A percentile compares a stretch with the other conserved stretches of the same genome.
phyloP scores from a whole-genome alignment of 2,113 vertebrate species.

The Neogale vison region DNA sequence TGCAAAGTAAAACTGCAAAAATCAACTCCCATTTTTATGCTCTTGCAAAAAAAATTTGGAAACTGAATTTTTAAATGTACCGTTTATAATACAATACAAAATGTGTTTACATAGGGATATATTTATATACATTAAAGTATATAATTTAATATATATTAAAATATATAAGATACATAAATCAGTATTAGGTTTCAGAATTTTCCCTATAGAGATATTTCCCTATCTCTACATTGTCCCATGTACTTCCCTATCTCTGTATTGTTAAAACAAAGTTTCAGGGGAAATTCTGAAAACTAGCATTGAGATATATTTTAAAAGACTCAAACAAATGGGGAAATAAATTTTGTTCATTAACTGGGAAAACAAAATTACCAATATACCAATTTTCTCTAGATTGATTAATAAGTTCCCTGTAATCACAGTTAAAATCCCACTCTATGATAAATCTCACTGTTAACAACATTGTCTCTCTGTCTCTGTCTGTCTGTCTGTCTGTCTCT shows the following conservation, averaged over 20 bases:
- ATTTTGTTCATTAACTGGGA: background rate
- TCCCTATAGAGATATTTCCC: background rate
- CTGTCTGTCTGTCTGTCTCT: accelerated
- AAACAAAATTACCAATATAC: background rate
- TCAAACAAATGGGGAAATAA: background rate
- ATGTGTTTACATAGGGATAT: background rate
- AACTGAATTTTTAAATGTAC: background rate
- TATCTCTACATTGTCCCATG: background rate
- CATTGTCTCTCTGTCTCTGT: background rate
- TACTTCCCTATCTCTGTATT: background rate
- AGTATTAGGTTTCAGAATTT: background rate
- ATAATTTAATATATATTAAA: background rate
- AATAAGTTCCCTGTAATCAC: background rate
- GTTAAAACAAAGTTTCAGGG: background rate
- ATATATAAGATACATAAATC: background rate
- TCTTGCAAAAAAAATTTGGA: background rate
- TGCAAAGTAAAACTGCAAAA: background rate
- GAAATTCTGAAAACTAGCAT: background rate
- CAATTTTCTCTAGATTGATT: background rate
- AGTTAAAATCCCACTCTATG: background rate
- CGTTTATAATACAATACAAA: background rate
- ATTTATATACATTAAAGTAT: background rate
- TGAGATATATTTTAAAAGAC: background rate
- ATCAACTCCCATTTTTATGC: background rate
- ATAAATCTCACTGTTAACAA: background rate